Evolutionary conservation across 2,888 invertebrate species (phyloP).

Genomic region (Syrista parreyssii): DNA sequence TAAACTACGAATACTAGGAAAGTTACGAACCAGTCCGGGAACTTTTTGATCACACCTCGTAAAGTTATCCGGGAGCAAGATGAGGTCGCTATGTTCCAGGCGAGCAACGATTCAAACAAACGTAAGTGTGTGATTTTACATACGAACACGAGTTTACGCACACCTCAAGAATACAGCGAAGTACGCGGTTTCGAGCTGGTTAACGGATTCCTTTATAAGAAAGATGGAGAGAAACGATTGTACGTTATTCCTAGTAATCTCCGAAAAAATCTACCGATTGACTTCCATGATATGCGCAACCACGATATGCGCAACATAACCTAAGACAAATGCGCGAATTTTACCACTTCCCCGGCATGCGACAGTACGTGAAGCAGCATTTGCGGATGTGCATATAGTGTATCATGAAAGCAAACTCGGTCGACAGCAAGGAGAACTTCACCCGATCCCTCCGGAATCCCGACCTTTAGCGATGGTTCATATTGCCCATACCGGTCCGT

Average conservation of each 20-base stretch:
- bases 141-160: no score
- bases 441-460: conserved; percentile 37
- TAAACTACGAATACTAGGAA: neutral
- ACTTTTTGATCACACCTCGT: no score
- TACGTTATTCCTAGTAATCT: no score
- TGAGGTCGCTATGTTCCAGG: no score
- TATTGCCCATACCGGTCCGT: conserved; percentile 37
- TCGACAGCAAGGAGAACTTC: conserved; percentile 30
- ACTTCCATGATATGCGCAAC: conserved; percentile 31
- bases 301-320: conserved; percentile 35
- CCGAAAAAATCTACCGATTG: conserved; percentile 5
- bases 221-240: no score
- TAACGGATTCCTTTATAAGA: no score
- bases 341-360: conserved; percentile 37
- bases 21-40: no score
- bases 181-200: no score
- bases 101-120: no score
- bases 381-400: conserved; percentile 39
- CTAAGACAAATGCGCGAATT: conserved; percentile 16
- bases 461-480: conserved; percentile 38
- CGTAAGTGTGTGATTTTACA: no score
- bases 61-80: no score
- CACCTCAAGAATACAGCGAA: neutral
- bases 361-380: conserved; percentile 30
- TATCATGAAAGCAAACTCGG: conserved; percentile 31